phyloP scores from a whole-genome alignment of 2,888 invertebrate genomes.

The Nomada fabriciana region DNA sequence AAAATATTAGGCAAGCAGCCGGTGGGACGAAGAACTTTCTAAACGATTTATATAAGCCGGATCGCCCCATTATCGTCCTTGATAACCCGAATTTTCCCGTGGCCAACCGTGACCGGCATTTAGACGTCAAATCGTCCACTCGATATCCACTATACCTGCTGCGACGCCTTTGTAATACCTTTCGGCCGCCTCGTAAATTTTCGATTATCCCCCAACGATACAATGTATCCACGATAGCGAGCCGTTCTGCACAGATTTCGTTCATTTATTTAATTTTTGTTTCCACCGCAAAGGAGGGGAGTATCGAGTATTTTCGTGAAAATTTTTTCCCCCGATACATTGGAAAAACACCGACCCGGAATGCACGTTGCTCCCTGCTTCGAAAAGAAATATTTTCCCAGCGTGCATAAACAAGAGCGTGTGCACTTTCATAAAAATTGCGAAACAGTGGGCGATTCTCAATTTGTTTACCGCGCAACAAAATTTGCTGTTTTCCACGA shows the following conservation, averaged over 20 bases:
- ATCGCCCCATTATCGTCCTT: conserved; percentile 15
- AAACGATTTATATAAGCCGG: conserved; percentile 31
- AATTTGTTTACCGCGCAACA: no score
- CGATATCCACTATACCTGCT: background rate
- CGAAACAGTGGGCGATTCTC: no score
- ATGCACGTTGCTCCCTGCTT: no score
- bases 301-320: no score
- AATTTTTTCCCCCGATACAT: no score
- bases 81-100: conserved; percentile 18
- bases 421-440: no score
- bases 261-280: no score
- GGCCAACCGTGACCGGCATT: background rate
- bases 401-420: no score
- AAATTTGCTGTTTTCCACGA: no score
- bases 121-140: background rate
- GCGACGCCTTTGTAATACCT: background rate
- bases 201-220: background rate
- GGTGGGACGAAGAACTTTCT: conserved; percentile 39
- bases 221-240: background rate
- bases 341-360: no score
- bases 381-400: no score
- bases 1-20: conserved; percentile 30
- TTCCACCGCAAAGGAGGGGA: no score
- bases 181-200: background rate
- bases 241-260: background rate